Percentiles rank a stretch among this genome's conserved stretches.
phyloP scores from a whole-genome alignment of 2,113 vertebrate species.

The Eidolon helvum region DNA sequence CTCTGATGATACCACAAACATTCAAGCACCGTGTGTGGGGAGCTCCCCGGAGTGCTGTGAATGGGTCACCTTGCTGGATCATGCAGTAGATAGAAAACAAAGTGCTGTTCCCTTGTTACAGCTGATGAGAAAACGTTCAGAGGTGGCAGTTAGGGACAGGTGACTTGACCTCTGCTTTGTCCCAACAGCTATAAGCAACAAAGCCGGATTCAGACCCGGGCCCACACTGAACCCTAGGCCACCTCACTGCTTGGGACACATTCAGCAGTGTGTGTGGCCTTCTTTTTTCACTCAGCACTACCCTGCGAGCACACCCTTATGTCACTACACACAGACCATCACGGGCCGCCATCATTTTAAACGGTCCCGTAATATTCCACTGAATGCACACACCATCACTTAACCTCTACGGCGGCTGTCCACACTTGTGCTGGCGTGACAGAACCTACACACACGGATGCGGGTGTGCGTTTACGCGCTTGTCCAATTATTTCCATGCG shows the following conservation, averaged over 20 bases:
- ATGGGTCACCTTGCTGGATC: fast-evolving
- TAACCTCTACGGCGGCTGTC: neutral
- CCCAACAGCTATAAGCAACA: neutral
- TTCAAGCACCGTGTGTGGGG: fast-evolving
- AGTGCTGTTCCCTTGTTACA: neutral
- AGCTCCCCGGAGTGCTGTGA: neutral
- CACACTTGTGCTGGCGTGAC: neutral
- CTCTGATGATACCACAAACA: too few species aligned
- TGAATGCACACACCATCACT: fast-evolving
- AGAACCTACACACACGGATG: neutral
- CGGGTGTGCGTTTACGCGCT: fast-evolving
- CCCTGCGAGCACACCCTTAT: neutral
- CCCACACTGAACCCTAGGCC: neutral
- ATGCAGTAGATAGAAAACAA: neutral
- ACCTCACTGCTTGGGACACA: neutral
- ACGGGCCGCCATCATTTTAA: neutral
- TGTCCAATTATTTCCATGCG: neutral
- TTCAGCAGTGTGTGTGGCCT: neutral
- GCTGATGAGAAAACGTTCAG: neutral
- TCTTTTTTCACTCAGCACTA: neutral
- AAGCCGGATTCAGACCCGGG: neutral
- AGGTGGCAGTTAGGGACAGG: neutral
- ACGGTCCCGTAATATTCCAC: neutral
- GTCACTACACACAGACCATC: fast-evolving
- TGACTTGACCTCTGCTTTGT: neutral